A percentile compares a stretch with the other conserved stretches of the same genome.
These are phyloP conservation scores for Chelonus insularis DNA, from an alignment of 1,140 invertebrate genomes.

Conservation along the genomic window DNA sequence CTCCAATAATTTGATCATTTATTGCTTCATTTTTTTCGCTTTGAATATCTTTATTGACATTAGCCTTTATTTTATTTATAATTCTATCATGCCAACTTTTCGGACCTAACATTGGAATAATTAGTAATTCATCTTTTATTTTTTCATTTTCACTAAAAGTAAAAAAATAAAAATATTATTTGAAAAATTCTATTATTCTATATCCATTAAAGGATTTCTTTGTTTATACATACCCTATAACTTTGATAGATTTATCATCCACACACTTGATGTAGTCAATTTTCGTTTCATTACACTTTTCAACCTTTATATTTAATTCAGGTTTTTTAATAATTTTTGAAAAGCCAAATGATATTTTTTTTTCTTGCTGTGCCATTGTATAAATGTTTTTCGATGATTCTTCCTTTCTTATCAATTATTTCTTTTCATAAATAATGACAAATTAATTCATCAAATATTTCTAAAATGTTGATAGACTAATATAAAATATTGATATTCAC, in stretches of 20 bases:
- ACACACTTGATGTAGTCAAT: conserved; percentile 74
- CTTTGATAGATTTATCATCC: conserved; percentile 74
- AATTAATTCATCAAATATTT: too few species aligned
- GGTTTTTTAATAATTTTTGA: conserved; percentile 70
- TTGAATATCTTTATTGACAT: background rate
- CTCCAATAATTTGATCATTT: conserved; percentile 28
- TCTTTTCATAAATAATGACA: too few species aligned
- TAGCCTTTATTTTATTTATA: conserved; percentile 48
- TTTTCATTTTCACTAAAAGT: conserved; percentile 65
- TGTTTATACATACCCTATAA: too few species aligned
- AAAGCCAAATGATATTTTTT: conserved; percentile 80
- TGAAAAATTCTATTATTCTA: too few species aligned
- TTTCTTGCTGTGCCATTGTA: conserved; percentile 62
- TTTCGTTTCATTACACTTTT: conserved; percentile 53
- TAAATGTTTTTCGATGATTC: too few species aligned
- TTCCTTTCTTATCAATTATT: too few species aligned
- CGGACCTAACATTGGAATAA: conserved; percentile 66
- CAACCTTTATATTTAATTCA: conserved; percentile 51
- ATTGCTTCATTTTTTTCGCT: conserved; percentile 6
- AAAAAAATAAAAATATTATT: too few species aligned
- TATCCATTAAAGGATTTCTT: too few species aligned
- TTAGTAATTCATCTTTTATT: conserved; percentile 59
- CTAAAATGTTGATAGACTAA: too few species aligned
- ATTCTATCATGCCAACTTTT: conserved; percentile 54
- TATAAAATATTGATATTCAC: too few species aligned